Evolutionary conservation across 2,888 invertebrate genomes (phyloP).

Genomic region (Cataglyphis cursor): DNA sequence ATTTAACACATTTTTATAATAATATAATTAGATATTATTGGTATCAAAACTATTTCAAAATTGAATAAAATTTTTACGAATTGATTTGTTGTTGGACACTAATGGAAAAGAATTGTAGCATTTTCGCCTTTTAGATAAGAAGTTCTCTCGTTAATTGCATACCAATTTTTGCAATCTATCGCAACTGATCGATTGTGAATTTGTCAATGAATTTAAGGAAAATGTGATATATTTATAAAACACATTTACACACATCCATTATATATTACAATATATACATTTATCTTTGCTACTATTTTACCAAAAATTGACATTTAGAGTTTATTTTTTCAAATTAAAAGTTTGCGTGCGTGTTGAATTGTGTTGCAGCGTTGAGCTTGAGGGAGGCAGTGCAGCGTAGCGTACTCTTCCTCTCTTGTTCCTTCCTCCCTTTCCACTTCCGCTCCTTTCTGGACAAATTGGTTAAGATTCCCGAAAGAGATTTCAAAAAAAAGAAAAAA

Average conservation of each 20-base stretch:
- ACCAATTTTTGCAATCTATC: neutral
- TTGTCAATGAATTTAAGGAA: constrained; percentile 18
- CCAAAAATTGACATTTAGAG: constrained; percentile 64
- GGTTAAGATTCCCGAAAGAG: constrained; percentile 72
- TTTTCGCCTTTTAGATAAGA: neutral
- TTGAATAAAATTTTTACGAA: constrained; percentile 63
- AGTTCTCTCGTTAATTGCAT: constrained; percentile 2
- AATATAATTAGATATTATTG: constrained; percentile 61
- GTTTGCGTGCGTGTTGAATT: constrained; percentile 86
- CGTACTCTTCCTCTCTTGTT: constrained; percentile 80
- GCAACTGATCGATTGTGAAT: neutral
- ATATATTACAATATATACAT: constrained; percentile 14
- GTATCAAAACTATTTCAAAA: constrained; percentile 64
- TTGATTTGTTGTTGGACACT: constrained; percentile 62
- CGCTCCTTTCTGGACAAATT: constrained; percentile 67
- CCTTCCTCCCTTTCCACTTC: constrained; percentile 69
- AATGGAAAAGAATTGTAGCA: constrained; percentile 8
- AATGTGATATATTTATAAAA: neutral
- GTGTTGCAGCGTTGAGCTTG: constrained; percentile 87
- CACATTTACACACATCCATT: neutral
- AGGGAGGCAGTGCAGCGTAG: constrained; percentile 87
- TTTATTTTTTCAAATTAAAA: constrained; percentile 80
- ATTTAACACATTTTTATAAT: constrained; percentile 69
- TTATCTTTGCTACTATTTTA: constrained; percentile 59
- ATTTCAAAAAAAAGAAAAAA: constrained; percentile 60